Conservation (phyloP, 2,888 invertebrate genomes). For the Agrotis clavis region DNA sequence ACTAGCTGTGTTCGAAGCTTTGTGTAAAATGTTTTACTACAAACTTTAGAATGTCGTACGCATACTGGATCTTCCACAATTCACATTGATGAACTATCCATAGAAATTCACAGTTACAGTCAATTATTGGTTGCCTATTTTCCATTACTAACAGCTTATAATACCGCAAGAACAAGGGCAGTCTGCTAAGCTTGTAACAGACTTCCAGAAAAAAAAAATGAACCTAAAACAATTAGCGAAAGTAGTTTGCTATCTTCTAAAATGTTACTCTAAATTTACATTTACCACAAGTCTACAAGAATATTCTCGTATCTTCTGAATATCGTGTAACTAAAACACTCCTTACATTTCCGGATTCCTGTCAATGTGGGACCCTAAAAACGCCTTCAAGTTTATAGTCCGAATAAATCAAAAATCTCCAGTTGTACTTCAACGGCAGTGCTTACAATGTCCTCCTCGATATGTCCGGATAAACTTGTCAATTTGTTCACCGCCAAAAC, state of each 20-base stretch:
- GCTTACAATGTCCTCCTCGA: conserved; percentile 72
- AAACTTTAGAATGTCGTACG: not conserved
- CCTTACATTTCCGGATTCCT: conserved; percentile 39
- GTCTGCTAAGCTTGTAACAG: not conserved
- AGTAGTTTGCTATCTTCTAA: not conserved
- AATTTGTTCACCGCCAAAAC: conserved; percentile 77
- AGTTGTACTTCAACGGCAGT: conserved; percentile 64
- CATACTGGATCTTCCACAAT: not conserved
- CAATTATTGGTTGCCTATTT: not conserved
- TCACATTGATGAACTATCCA: not conserved
- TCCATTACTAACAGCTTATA: no score
- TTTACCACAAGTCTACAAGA: not conserved
- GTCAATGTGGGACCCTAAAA: conserved; percentile 70
- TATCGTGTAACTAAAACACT: conserved; percentile 21
- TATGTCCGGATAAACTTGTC: conserved; percentile 80
- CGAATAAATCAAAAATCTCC: conserved; percentile 73
- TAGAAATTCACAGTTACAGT: not conserved
- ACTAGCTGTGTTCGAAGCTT: not conserved
- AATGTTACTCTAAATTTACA: not conserved
- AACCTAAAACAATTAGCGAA: not conserved
- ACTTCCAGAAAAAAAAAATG: not conserved
- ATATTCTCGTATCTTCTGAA: not conserved
- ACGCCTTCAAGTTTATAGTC: conserved; percentile 69
- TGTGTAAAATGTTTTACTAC: conserved; percentile 10
- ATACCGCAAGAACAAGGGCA: not conserved